Conservation (phyloP, 1,140 invertebrate genomes). For the Oryctes rhinoceros region DNA sequence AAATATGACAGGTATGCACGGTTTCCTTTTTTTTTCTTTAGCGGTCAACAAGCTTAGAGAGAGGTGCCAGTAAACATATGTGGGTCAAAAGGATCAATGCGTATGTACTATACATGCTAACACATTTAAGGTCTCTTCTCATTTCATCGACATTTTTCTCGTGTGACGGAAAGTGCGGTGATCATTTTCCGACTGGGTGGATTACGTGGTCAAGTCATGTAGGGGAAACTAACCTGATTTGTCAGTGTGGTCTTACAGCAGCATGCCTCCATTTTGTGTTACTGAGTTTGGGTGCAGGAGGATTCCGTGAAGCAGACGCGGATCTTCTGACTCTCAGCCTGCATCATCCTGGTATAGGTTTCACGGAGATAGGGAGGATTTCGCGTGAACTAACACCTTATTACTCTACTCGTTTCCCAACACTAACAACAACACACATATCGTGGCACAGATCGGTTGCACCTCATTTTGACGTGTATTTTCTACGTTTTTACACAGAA, state of each 20-base stretch:
- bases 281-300: conserved; percentile 50
- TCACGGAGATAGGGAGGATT: not conserved
- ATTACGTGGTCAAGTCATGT: not conserved
- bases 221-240: conserved; percentile 54
- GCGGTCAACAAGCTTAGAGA: conserved; percentile 19
- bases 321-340: conserved; percentile 45
- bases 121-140: not conserved
- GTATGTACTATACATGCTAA: conserved; percentile 9
- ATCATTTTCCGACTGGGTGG: not conserved
- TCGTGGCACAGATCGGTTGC: conserved; percentile 46
- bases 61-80: conserved; percentile 20
- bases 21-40: not conserved
- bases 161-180: not conserved
- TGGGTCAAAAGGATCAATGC: conserved; percentile 32
- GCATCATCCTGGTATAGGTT: conserved; percentile 45
- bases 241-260: conserved; percentile 56
- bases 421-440: conserved; percentile 38
- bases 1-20: not conserved
- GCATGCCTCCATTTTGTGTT: conserved; percentile 59
- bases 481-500: conserved; percentile 49
- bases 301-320: conserved; percentile 41
- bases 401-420: conserved; percentile 28
- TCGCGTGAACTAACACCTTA: conserved; percentile 1
- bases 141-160: conserved; percentile 19
- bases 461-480: conserved; percentile 50